Evolutionary conservation across 2,888 invertebrate genomes (phyloP), one percentile per base, ranked within the genome.

Genomic region (Cantharis nigra): DNA sequence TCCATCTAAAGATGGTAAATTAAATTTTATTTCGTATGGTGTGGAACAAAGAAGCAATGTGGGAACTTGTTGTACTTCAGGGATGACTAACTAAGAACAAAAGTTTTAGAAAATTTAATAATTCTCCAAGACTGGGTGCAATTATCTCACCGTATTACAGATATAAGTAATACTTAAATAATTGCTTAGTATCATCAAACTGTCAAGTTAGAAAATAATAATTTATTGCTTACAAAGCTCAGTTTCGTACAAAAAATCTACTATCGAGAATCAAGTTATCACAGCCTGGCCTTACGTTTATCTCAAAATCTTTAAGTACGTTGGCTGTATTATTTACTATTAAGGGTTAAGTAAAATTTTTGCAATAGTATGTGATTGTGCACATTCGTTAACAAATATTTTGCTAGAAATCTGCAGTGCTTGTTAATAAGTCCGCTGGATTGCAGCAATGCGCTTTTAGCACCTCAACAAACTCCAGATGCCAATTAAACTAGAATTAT

Each of bases 401-500:
- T 71, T 33, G 49, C 49, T 69, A 73, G 73, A 77, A 77, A 77
- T 77, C 74, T 70, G 9, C 71, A 11, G 63, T 14, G 75, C 70
- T 75, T 70, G 70, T 20, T 18, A 72, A 14, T 63, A 28, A 63
- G 62, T 33, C 14, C 16, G 33, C 30, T 74, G 73, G 62, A 69
- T 64, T 70, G 63, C 65, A 70, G 28, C 70, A 75, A 23, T 62
- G 77, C 71, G 33, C 73, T 74, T 74, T 77, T 77, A 74, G 69
- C 77, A 77, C 74, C 77, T 77, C 65, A 14, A 67, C 65, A 23
- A 67, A 49, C 71, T 77, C 71, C 64, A 74, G 74, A 74, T 77
- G 77, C 77, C 77, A 77, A 77, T 77, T 77, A 77, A 77, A 74
- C 69, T 63, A 71, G 65, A 77, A 70, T 77, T 77, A 77, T 77